Percentiles rank a stretch among this genome's conserved stretches.
phyloP scores from a whole-genome alignment of 2,113 vertebrate genomes.

The Phaethornis superciliosus region DNA sequence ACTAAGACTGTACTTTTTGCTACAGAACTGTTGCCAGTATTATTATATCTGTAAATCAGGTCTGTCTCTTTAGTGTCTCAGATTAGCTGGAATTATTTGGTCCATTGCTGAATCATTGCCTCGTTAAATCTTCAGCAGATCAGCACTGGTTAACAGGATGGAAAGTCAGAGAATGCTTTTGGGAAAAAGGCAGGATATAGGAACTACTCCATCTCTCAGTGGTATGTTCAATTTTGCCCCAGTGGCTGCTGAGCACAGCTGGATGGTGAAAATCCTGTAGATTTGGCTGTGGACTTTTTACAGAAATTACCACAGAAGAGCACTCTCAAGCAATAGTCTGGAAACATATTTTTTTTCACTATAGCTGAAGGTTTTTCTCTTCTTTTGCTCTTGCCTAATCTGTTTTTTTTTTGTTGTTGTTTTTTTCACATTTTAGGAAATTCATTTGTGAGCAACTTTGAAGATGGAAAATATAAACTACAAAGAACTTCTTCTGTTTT shows the following conservation, averaged over 20 bases:
- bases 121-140: neutral
- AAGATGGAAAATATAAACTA: conserved; percentile 46
- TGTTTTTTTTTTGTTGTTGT: neutral
- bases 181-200: neutral
- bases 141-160: neutral
- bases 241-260: neutral
- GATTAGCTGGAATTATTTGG: neutral
- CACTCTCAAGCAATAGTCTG: neutral
- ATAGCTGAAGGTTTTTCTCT: neutral
- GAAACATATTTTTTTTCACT: neutral
- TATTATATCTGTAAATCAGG: neutral
- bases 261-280: neutral
- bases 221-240: neutral
- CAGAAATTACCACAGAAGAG: conserved; percentile 1
- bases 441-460: neutral
- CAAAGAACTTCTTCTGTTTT: conserved; percentile 30
- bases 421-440: conserved; percentile 16
- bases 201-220: neutral
- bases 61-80: neutral
- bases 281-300: neutral
- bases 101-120: neutral
- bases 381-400: neutral
- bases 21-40: neutral
- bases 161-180: neutral
- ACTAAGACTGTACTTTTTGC: neutral